Base-by-base conservation (phyloP, 2,888 invertebrate genomes). In the Drosophila seclusa region DNA sequence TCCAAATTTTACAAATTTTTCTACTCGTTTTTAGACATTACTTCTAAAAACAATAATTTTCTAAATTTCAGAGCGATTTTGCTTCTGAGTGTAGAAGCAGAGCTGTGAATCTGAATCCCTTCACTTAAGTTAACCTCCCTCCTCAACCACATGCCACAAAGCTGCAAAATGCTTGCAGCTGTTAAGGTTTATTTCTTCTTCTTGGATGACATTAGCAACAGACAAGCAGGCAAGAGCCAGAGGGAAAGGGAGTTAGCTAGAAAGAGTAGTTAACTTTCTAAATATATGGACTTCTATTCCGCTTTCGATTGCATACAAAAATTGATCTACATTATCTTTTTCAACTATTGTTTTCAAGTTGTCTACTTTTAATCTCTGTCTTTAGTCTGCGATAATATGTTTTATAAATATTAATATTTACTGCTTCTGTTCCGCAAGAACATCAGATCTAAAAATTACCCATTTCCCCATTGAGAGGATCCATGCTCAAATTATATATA, bases 131-230 rank as follows among this genome's bases (percentile, higher is more conserved):
- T 40, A 42, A 7, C 6, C n/a, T 32, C 29, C 4, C 2, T 6
- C 8, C 34, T 8, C 40, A 31, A 2, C 10, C 31, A 34, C 18
- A 27, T 2, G 31, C 18, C 2, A n/a, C 50, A 54, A 42, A 13
- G 42, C 11, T 11, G 40, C 52, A 34, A 75, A 79, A 40, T 75
- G 80, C 40, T 42, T 48, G 48, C 80, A 76, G 76, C 80, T 76
- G 76, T 54, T 80, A 52, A 27, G 67, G 80, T 13, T 66, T 62
- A 54, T 13, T 40, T 58, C 38, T 36, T 58, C 32, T 10, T 24
- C 48, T 49, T 24, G 24, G 42, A 31, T 38, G 36, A 16, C 36
- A 32, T 32, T 11, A 27, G 10, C 13, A 58, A 59, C 55, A 40
- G 29, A 29, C 7, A 36, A n/a, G 16, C 27, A 16, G 13, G 24